Evolutionary conservation across 2,888 invertebrate genomes (phyloP), one percentile per base, ranked within the genome.

Genomic region (Erynnis tages): DNA sequence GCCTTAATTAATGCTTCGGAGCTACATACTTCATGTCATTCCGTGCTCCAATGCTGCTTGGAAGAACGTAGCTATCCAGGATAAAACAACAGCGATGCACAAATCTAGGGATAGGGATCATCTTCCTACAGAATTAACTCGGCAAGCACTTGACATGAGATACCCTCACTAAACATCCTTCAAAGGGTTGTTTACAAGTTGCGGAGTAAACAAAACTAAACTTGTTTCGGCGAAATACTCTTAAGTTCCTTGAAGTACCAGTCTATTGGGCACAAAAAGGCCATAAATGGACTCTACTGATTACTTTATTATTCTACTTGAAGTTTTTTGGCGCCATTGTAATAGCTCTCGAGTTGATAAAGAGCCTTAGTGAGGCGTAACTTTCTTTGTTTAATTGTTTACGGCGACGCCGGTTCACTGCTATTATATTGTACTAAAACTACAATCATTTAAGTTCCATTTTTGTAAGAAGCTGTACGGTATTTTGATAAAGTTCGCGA

Each of bases 151-250:
- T 45, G 54, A 49, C 44, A 35, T 23, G 52, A 48, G 19, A 13
- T 38, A 45, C 46, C 54, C 50, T 56, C 52, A 38, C 43, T 50
- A 38, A 59, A 58, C 48, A 54, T 52, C 48, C 55, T 58, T 57
- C 56, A 62, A 58, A 56, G 61, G 61, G 48, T 41, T 55, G 54
- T 55, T 55, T 58, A 49, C 56, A 29, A 53, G 49, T 45, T 53
- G 40, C 44, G 44, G 46, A 54, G 54, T 55, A 60, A 59, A 59
- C 59, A 57, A 59, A 59, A 59, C 55, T 38, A 55, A 60, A 62
- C 54, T 61, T 59, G 58, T 57, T 54, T 41, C 25, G 48, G 45
- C 37, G 19, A 55, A 58, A 40, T 54, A 54, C 55, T 49, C 54
- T 50, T 52, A 55, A 58, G 14, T 58, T 59, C n/a, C 34, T 14